Evolutionary conservation across 1,140 invertebrate species (phyloP).

Genomic region (Bombus turneri): DNA sequence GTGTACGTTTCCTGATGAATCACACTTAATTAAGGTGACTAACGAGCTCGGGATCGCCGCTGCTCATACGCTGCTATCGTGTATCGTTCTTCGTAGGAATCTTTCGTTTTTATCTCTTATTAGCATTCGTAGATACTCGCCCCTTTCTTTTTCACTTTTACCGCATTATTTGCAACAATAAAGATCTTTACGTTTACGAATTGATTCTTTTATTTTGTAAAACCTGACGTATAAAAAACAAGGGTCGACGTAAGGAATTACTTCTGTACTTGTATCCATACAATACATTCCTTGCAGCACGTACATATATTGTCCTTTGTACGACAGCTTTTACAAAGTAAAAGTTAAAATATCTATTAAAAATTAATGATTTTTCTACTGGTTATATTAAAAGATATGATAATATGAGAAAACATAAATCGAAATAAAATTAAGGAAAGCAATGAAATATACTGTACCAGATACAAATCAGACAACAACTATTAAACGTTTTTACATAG

Average conservation of each 20-base stretch:
- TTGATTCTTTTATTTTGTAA: no score
- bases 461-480: neutral
- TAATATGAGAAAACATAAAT: neutral
- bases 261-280: no score
- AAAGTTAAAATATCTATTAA: no score
- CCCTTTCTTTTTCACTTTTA: neutral
- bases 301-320: no score
- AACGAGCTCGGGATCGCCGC: neutral
- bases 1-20: constrained; percentile 29
- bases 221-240: no score
- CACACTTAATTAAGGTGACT: constrained; percentile 18
- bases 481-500: neutral
- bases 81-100: neutral
- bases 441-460: neutral
- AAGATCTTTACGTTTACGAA: neutral
- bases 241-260: no score
- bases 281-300: no score
- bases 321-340: no score
- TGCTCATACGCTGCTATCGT: neutral
- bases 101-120: neutral
- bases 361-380: no score
- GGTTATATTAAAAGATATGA: no score
- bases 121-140: neutral
- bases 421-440: neutral
- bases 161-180: neutral